Base-by-base conservation (phyloP, 2,797 vertebrate species). In the Betta splendens region DNA sequence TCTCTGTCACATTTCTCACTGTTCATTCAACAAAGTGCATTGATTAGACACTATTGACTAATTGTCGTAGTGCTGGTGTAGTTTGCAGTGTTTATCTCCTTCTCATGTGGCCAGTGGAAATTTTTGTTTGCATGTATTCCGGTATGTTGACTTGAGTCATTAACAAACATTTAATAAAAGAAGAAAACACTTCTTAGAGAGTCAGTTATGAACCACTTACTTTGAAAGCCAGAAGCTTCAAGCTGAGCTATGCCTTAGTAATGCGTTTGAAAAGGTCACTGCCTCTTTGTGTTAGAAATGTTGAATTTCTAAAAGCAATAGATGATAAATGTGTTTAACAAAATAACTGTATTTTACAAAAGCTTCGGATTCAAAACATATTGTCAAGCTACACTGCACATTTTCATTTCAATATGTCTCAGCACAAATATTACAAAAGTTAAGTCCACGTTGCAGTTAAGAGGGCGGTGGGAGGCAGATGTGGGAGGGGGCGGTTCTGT, bases 11-110 rank as follows among this genome's bases (percentile, higher is more conserved):
- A 68, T 45, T 39, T 71, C 69, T 84, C 29, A 66, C 33, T 76
- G 55, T 76, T 84, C 59, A 80, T 84, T 84, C 65, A 83, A 83
- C 76, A 89, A 91, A 91, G 87, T 90, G 84, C 87, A 89, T 83
- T 81, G 45, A 80, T 81, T 66, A 59, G 66, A 72, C 61, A 79
- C 72, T 79, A 61, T 22, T 38, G 62, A 21, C 55, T 59, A 67
- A 37, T 29, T 40, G 28, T 52, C 44, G 35, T 57, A 29, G 53
- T 54, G 64, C 50, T 40, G 36, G 32, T 64, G 51, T 65, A 22
- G 61, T 75, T 64, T 69, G 48, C 42, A 53, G 26, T 64, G 9
- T 57, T 39, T 13, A 16, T 55, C 47, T 50, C 31, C 66, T 72
- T 46, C 64, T 69, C 23, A 23, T 50, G 49, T 57, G 37, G 61